Evolutionary conservation across 2,888 invertebrate genomes (phyloP).

Genomic region (Chrysomela aeneicollis): DNA sequence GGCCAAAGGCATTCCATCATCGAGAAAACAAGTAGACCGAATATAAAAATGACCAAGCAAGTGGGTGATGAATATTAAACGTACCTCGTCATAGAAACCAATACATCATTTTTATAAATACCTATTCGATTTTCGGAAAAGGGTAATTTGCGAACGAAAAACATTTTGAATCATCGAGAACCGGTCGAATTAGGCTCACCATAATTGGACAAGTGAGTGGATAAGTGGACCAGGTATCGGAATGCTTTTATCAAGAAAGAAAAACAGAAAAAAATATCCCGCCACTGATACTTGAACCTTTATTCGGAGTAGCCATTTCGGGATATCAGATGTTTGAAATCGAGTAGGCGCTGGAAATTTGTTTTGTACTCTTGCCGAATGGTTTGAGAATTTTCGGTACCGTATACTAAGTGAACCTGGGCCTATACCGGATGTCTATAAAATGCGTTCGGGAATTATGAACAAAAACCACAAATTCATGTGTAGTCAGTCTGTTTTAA

Average conservation of each 20-base stretch:
- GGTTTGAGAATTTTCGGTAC: not conserved
- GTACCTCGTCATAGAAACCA: not conserved
- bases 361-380: not conserved
- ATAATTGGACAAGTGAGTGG: not conserved
- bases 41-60: too few relatives aligned
- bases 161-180: not conserved
- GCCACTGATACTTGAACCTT: conserved; percentile 12
- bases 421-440: not conserved
- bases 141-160: not conserved
- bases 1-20: too few relatives aligned
- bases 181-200: not conserved
- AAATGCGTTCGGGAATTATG: too few relatives aligned
- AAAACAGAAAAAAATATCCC: not conserved
- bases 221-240: conserved; percentile 1
- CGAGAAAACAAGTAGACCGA: too few relatives aligned
- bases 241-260: not conserved
- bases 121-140: not conserved
- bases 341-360: conserved; percentile 1
- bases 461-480: too few relatives aligned
- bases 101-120: not conserved
- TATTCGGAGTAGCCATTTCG: not conserved
- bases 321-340: not conserved
- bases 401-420: not conserved
- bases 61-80: not conserved
- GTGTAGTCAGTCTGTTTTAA: too few relatives aligned